Percentiles rank a stretch among this genome's conserved stretches.
phyloP scores from a whole-genome alignment of 1,140 invertebrate species.

The Heliconius himera region DNA sequence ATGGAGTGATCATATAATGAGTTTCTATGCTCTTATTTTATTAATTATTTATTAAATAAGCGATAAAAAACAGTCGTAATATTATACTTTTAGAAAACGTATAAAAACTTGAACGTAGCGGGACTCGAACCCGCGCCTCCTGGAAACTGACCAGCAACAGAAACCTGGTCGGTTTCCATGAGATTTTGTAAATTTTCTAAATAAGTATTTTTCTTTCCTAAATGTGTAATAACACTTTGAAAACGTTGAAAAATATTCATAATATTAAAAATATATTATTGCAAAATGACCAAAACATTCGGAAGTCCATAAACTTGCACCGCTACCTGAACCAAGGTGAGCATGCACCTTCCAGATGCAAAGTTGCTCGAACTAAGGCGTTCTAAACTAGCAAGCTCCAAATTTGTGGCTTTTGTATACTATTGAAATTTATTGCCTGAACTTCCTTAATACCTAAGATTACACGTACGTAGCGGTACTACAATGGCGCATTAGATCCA shows the following conservation, averaged over 20 bases:
- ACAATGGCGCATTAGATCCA: slow-evolving; percentile 44
- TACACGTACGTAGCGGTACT: slow-evolving; percentile 47
- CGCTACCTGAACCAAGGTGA: slow-evolving; percentile 26
- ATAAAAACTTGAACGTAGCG: no score
- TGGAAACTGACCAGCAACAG: no score
- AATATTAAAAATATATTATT: not conserved
- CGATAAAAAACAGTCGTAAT: not conserved
- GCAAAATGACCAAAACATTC: not conserved
- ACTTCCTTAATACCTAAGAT: slow-evolving; percentile 60
- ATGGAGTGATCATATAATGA: no score
- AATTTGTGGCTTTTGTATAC: slow-evolving; percentile 76
- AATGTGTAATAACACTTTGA: no score
- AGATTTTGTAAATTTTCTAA: no score
- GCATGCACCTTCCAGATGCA: slow-evolving; percentile 38
- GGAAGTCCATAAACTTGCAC: slow-evolving; percentile 1
- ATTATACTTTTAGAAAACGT: no score
- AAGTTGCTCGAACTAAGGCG: slow-evolving; percentile 60
- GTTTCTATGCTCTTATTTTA: no score
- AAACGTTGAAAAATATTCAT: not conserved
- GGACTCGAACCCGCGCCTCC: no score
- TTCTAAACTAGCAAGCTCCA: slow-evolving; percentile 65
- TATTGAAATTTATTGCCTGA: slow-evolving; percentile 77
- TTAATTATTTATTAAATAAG: not conserved
- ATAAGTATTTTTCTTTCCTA: no score
- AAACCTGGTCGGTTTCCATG: no score